phyloP scores from a whole-genome alignment of 2,888 invertebrate genomes.

The Heliconius hortense region DNA sequence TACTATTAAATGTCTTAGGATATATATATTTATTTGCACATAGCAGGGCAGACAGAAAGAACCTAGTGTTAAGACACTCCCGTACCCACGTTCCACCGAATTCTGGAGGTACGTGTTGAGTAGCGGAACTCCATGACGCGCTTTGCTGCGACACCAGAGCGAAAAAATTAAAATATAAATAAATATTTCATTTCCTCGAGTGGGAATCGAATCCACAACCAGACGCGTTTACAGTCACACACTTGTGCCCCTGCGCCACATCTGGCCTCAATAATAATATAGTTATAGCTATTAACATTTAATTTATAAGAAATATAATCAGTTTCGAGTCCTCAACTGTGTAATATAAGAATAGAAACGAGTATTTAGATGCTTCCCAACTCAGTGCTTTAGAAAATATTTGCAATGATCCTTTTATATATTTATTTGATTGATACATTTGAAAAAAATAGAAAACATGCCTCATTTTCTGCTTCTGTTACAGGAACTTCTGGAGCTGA shows the following conservation, averaged over 20 bases:
- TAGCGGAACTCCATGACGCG: too few relatives aligned
- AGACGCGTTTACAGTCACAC: too few relatives aligned
- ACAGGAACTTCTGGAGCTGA: conserved; percentile 62
- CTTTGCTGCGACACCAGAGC: too few relatives aligned
- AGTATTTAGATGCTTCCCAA: not conserved
- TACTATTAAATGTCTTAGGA: not conserved
- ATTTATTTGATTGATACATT: not conserved
- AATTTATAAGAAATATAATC: not conserved
- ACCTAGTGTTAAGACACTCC: too few relatives aligned
- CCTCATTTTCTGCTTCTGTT: conserved; percentile 68
- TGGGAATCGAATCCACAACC: too few relatives aligned
- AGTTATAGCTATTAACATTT: not conserved
- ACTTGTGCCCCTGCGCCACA: too few relatives aligned
- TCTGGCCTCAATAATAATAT: not conserved
- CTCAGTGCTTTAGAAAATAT: not conserved
- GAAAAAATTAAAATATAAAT: too few relatives aligned
- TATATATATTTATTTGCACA: not conserved
- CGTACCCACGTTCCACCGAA: too few relatives aligned
- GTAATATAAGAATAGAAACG: not conserved
- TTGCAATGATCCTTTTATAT: not conserved
- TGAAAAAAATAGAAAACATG: not conserved
- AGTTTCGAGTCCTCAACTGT: not conserved
- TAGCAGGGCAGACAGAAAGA: too few relatives aligned
- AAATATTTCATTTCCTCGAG: too few relatives aligned
- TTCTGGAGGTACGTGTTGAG: too few relatives aligned